Evolutionary conservation across 2,113 vertebrate species (phyloP), one percentile per base, ranked within the genome.

Genomic region (Camelus dromedarius): DNA sequence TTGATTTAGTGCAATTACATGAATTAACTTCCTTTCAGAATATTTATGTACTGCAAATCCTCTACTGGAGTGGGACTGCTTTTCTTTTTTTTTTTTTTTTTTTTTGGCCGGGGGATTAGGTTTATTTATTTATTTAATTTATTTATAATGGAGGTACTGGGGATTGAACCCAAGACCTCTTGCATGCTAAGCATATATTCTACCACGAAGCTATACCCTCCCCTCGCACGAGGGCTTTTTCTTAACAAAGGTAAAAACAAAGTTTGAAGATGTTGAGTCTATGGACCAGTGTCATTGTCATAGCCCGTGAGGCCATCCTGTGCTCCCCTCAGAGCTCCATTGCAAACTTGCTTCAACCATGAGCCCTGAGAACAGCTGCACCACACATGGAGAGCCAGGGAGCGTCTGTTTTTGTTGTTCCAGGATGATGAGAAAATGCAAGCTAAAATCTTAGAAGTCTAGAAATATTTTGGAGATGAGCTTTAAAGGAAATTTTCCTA

Each of bases 381-480:
- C 14, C 46, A 42, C 81, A 89, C 70, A 42, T 73, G 60, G 58
- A 64, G 30, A 46, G 26, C 24, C 60, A 76, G 77, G 86, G 82
- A 46, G 26, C 42, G 52, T 82, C 62, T 13, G 30, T 93, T 93
- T 94, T 82, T 76, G 38, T 80, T 93, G 93, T 93, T 96, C 96
- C 82, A 66, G 75, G 46, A 84, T 89, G 90, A 79, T 95, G 89
- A 95, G 1, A 32, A 97, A 93, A 93, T 52, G 72, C 62, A 85
- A 35, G 67, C 52, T 86, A 89, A 93, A 85, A 95, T 96, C 84
- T 92, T 75, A 86, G 62, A 89, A 93, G 77, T 92, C 24, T 83
- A 96, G 90, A 91, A 94, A 85, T 88, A 91, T 79, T 96, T 93
- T 58, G 80, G 96, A 93, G 60, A 76, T 81, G 70, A 95, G 50